Percentiles rank a stretch among this genome's conserved stretches.
Conservation (phyloP, 2,888 invertebrate genomes). For the Toxonevra muliebris region DNA sequence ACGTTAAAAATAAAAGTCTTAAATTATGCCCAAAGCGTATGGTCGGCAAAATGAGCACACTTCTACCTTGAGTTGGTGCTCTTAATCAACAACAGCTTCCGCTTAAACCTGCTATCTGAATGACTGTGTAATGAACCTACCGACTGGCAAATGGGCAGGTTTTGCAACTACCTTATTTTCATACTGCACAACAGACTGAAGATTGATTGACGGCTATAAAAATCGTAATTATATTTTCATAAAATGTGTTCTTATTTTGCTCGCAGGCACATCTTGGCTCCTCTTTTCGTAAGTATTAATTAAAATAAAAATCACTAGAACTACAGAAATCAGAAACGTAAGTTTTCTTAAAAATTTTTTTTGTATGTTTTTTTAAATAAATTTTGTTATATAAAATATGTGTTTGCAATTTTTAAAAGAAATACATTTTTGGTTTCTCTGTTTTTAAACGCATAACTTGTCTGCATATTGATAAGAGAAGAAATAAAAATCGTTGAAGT, state of each 20-base stretch:
- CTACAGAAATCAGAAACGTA: too few species aligned
- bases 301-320: too few species aligned
- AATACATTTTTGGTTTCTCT: too few species aligned
- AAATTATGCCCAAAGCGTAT: slow-evolving; percentile 37
- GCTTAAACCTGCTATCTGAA: slow-evolving; percentile 38
- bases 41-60: slow-evolving; percentile 32
- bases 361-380: too few species aligned
- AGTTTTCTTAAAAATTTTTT: too few species aligned
- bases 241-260: slow-evolving; percentile 33
- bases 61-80: slow-evolving; percentile 30
- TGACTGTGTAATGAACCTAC: slow-evolving; percentile 37
- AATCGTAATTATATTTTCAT: slow-evolving; percentile 39
- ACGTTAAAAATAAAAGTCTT: slow-evolving; percentile 38
- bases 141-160: slow-evolving; percentile 39
- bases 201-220: slow-evolving; percentile 36
- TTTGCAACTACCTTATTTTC: slow-evolving; percentile 50
- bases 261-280: slow-evolving; percentile 8
- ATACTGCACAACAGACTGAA: slow-evolving; percentile 48
- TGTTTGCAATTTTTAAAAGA: too few species aligned
- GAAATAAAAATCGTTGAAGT: too few species aligned
- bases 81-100: slow-evolving; percentile 40
- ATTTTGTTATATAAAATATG: too few species aligned
- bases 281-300: too few species aligned
- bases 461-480: too few species aligned
- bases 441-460: too few species aligned